Evolutionary conservation across 1,140 invertebrate species (phyloP), one percentile per base, ranked within the genome.

Genomic region (Orius laevigatus): DNA sequence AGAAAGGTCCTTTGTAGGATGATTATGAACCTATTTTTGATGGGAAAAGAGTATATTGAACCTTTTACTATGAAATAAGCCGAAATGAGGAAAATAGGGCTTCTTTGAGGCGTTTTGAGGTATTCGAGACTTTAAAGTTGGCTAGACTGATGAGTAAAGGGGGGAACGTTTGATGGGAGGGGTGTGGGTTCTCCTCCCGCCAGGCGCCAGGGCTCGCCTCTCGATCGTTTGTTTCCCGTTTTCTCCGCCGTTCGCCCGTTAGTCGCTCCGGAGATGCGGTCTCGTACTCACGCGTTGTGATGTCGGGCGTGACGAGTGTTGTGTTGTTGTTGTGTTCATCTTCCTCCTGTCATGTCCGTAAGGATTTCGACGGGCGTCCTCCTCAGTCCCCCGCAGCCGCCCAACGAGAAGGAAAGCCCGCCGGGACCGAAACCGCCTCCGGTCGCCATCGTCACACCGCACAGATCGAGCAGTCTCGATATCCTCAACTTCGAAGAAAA

Each of bases 401-500:
- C 35, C 20, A 8, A 11, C 11, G 43, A 45, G 25, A 45, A 45
- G 40, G 46, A 48, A 36, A 46, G 44, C 33, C 46, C 18, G 5
- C 32, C 46, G 10, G 14, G 39, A 16, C 33, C 33, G 18, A 51
- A 36, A 12, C 53, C 42, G 9, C 49, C 52, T n/a, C 49, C 57
- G 3, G 56, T 58, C 9, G 53, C 57, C 66, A 56, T 72, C 6
- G 73, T 76, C 11, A 70, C 70, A 3, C 77, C 79, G 5, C 79
- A 81, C 57, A 67, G 84, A 53, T 85, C 83, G 64, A 84, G 79
- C 61, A 86, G 82, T 56, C 71, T 89, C 67, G 86, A 90, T 67
- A 84, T 84, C 64, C 72, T 89, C 19, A 88, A 89, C 66, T 91
- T 89, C 61, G 83, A 89, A 63, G 85, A 91, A 68, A 87, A 87